Conservation (phyloP, 2,113 vertebrate species). For the Anarrhichthys ocellatus region DNA sequence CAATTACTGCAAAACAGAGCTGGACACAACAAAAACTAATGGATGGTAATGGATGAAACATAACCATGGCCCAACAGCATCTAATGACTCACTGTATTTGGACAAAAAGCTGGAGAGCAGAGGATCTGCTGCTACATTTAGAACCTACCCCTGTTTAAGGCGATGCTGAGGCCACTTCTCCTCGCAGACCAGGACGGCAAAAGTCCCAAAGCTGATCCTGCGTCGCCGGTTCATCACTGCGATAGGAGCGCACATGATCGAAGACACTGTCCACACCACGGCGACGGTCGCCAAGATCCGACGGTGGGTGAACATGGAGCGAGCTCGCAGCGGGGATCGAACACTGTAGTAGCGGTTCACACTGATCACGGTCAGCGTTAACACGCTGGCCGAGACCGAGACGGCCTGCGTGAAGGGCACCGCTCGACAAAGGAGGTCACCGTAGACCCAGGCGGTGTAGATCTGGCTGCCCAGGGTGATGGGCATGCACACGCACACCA, state of each 20-base stretch:
- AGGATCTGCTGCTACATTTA: background rate
- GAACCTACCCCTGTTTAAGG: conserved; percentile 88
- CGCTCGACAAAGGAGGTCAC: conserved; percentile 90
- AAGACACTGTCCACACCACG: conserved; percentile 90
- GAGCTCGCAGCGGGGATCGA: conserved; percentile 87
- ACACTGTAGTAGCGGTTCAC: conserved; percentile 92
- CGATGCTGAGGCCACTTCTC: conserved; percentile 91
- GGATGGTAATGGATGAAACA: background rate
- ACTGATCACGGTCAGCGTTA: conserved; percentile 92
- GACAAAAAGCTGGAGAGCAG: background rate
- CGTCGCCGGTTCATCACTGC: conserved; percentile 89
- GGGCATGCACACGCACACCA: conserved; percentile 94
- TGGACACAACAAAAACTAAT: background rate
- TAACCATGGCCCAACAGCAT: background rate
- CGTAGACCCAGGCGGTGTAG: conserved; percentile 93
- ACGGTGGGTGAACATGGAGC: conserved; percentile 89
- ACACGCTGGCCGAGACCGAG: conserved; percentile 90
- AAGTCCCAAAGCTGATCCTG: conserved; percentile 86
- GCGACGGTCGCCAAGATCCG: conserved; percentile 87
- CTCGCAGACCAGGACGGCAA: conserved; percentile 88
- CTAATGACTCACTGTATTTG: background rate
- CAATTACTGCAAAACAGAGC: background rate
- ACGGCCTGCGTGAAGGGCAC: conserved; percentile 93
- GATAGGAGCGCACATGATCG: conserved; percentile 89
- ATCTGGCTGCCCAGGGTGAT: conserved; percentile 90